These are phyloP conservation scores for Olivierus martensii DNA, from an alignment of 1,140 invertebrate species.

Conservation along the genomic window DNA sequence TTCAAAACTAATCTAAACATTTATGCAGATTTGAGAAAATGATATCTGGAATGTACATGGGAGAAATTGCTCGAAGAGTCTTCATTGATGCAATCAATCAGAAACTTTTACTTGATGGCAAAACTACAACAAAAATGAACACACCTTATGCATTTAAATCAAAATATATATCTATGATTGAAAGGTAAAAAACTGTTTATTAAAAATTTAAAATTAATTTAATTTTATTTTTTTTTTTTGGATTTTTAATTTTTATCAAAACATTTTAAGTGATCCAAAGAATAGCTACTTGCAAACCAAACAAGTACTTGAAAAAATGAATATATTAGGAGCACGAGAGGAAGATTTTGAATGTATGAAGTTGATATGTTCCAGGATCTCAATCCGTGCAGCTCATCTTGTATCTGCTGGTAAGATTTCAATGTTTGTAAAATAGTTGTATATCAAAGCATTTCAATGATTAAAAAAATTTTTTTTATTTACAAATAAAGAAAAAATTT, in stretches of 20 bases:
- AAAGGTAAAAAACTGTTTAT: no score
- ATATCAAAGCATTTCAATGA: background rate
- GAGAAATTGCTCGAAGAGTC: constrained; percentile 47
- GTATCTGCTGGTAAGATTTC: constrained; percentile 50
- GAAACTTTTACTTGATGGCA: constrained; percentile 59
- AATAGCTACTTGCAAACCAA: constrained; percentile 12
- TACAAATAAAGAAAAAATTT: background rate
- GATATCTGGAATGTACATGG: constrained; percentile 49
- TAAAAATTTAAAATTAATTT: no score
- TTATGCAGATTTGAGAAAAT: constrained; percentile 65
- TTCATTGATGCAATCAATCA: constrained; percentile 58
- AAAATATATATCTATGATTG: constrained; percentile 96
- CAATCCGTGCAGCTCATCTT: constrained; percentile 77
- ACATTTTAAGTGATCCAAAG: constrained; percentile 30
- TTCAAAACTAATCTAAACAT: background rate
- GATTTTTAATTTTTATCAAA: no score
- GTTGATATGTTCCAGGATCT: constrained; percentile 82
- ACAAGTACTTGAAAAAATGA: constrained; percentile 37
- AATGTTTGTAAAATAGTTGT: no score
- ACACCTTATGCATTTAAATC: constrained; percentile 39
- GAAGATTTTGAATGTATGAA: constrained; percentile 77
- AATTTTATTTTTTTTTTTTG: no score
- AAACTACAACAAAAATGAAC: constrained; percentile 39
- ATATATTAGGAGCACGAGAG: constrained; percentile 48
- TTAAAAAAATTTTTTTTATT: background rate